A percentile compares a stretch with the other conserved stretches of the same genome.
Conservation (phyloP, 2,113 vertebrate genomes). For the Junco hyemalis region DNA sequence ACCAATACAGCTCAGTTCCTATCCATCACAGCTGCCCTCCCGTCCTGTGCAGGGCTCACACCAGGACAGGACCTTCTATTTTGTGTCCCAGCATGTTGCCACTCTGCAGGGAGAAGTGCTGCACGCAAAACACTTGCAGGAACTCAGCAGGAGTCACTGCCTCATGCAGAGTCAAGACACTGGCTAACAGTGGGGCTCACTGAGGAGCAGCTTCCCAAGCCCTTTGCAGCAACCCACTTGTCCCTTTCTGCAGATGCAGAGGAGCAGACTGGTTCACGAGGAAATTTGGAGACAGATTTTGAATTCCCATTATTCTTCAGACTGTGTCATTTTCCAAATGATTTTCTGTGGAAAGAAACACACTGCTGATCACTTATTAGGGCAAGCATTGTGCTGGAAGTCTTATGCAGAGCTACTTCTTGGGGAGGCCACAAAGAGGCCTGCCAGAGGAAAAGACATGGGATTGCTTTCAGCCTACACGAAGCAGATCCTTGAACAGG, state of each 20-base stretch:
- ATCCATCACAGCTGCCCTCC: neutral
- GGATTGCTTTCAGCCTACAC: neutral
- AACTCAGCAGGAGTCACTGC: neutral
- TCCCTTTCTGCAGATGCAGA: neutral
- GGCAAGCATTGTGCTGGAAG: neutral
- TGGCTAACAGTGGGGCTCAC: neutral
- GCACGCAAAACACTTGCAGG: neutral
- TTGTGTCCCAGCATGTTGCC: neutral
- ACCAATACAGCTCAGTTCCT: neutral
- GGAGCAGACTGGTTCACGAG: neutral
- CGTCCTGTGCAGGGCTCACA: neutral
- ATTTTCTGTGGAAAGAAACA: neutral
- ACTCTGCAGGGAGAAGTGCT: neutral
- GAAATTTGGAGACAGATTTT: neutral
- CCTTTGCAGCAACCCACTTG: neutral
- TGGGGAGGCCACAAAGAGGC: neutral
- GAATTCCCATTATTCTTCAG: neutral
- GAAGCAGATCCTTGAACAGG: neutral
- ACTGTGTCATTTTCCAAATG: neutral
- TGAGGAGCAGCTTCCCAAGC: neutral
- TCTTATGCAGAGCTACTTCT: neutral
- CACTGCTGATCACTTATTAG: neutral
- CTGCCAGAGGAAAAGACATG: neutral
- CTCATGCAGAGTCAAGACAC: neutral
- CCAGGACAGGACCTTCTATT: neutral